phyloP scores from a whole-genome alignment of 1,140 invertebrate species.

The Dufourea novaeangliae region DNA sequence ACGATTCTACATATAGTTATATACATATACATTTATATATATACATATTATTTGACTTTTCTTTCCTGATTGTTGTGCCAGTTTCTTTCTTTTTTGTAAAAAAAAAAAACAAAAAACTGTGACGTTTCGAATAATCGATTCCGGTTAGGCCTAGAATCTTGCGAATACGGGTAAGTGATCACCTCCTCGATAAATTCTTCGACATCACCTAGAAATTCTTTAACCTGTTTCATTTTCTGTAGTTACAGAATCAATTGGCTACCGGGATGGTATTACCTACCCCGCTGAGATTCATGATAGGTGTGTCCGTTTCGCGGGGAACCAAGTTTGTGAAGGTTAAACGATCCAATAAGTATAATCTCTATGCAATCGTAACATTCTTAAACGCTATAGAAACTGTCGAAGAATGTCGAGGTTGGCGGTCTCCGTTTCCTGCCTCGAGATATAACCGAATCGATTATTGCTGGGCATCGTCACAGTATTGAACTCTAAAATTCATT shows the following conservation, averaged over 20 bases:
- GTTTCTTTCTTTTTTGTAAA: slow-evolving; percentile 55
- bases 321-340: too few species aligned
- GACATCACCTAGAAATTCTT: background rate
- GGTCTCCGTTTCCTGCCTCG: background rate
- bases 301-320: too few species aligned
- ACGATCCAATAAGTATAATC: too few species aligned
- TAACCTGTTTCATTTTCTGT: background rate
- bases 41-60: slow-evolving; percentile 46
- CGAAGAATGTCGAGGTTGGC: background rate
- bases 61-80: slow-evolving; percentile 59
- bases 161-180: background rate
- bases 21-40: slow-evolving; percentile 1
- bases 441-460: slow-evolving; percentile 64
- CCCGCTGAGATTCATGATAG: too few species aligned
- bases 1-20: slow-evolving; percentile 24
- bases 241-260: background rate
- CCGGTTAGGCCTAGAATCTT: slow-evolving; percentile 19
- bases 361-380: too few species aligned
- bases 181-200: background rate
- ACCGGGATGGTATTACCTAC: too few species aligned
- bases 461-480: slow-evolving; percentile 28
- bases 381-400: too few species aligned
- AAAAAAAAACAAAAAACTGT: too few species aligned
- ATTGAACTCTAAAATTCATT: slow-evolving; percentile 60
- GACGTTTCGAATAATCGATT: slow-evolving; percentile 67